phyloP scores from a whole-genome alignment of 2,797 vertebrate species.

The Monodelphis domestica region DNA sequence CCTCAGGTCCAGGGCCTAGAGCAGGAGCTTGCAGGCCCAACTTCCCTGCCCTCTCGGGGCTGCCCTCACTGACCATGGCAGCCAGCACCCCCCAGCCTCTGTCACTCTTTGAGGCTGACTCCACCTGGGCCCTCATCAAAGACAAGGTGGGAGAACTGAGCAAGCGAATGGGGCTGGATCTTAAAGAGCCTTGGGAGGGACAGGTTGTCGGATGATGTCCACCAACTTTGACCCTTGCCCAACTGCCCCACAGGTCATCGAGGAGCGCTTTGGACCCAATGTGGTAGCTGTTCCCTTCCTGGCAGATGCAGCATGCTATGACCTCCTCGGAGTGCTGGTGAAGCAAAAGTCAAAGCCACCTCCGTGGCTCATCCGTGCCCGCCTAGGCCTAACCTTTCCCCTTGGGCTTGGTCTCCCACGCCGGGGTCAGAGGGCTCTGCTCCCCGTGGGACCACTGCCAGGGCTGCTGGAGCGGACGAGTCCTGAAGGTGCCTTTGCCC shows the following conservation, averaged over 20 bases:
- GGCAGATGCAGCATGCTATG: conserved; percentile 80
- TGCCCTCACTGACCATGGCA: conserved; percentile 65
- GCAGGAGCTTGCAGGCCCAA: conserved; percentile 81
- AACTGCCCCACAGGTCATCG: conserved; percentile 77
- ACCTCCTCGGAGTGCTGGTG: conserved; percentile 80
- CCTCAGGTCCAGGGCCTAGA: conserved; percentile 78
- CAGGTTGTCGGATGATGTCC: conserved; percentile 15
- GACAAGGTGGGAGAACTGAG: conserved; percentile 76
- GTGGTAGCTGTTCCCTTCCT: conserved; percentile 82
- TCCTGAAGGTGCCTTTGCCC: conserved; percentile 66
- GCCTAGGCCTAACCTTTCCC: conserved; percentile 57
- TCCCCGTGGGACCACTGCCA: conserved; percentile 78
- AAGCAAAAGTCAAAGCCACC: conserved; percentile 60
- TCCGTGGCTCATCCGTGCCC: conserved; percentile 36
- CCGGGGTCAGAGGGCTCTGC: conserved; percentile 72
- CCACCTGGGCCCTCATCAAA: conserved; percentile 81
- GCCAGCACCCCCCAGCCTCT: conserved; percentile 66
- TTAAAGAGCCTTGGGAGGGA: conserved; percentile 16
- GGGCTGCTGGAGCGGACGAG: conserved; percentile 69
- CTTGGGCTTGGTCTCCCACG: conserved; percentile 54
- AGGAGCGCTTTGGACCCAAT: conserved; percentile 76
- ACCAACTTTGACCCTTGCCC: conserved; percentile 31
- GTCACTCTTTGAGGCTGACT: conserved; percentile 78
- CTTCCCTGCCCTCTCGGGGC: conserved; percentile 19
- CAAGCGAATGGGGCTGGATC: background rate